Percentiles rank a stretch among this genome's conserved stretches.
phyloP scores from a whole-genome alignment of 1,140 invertebrate genomes.

The Hyles euphorbiae region DNA sequence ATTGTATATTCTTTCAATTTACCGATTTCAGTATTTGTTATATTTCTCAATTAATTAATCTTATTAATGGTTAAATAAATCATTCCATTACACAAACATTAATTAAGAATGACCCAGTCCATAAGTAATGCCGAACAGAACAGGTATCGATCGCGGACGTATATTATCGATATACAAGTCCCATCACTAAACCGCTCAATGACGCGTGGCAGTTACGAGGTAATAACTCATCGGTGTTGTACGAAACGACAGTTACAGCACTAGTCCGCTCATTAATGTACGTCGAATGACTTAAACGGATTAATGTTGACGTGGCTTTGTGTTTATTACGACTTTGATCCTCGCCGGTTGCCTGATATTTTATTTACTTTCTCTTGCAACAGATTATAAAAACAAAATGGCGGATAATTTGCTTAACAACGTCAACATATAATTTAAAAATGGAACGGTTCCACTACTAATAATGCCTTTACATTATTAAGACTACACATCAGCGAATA shows the following conservation, averaged over 20 bases:
- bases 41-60: no score
- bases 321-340: constrained; percentile 21
- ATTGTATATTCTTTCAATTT: no score
- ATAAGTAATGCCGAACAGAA: constrained; percentile 7
- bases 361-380: no score
- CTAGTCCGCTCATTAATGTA: constrained; percentile 51
- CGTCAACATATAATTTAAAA: no score
- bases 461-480: no score
- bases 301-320: constrained; percentile 39
- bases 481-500: no score
- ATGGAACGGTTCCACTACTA: no score
- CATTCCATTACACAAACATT: no score
- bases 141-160: neutral
- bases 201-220: constrained; percentile 43
- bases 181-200: constrained; percentile 30
- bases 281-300: constrained; percentile 42
- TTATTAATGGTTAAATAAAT: no score
- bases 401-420: no score
- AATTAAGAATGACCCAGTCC: constrained; percentile 1
- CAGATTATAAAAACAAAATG: no score
- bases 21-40: no score
- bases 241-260: constrained; percentile 47
- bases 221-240: constrained; percentile 54
- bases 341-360: constrained; percentile 1
- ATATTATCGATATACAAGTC: constrained; percentile 37